These are phyloP conservation scores for Gymnothorax javanicus DNA, from an alignment of 2,797 vertebrate genomes.

Conservation along the genomic window DNA sequence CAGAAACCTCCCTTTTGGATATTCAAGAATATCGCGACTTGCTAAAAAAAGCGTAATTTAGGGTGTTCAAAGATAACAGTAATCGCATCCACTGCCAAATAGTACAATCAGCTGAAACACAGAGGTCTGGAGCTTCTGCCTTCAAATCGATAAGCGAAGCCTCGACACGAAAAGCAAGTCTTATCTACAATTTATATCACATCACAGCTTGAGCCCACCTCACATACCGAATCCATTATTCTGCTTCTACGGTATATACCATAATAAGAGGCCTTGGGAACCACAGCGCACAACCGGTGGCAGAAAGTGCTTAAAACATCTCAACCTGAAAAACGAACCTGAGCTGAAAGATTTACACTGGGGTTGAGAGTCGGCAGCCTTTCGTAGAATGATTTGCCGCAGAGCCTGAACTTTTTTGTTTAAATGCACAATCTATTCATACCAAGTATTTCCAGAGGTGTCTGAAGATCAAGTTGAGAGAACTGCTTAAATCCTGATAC, in stretches of 20 bases:
- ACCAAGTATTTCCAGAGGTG: background rate
- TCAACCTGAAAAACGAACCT: background rate
- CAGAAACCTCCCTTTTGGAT: too few relatives aligned
- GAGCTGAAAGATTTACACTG: background rate
- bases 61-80: too few relatives aligned
- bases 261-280: background rate
- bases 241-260: background rate
- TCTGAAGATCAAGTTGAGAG: background rate
- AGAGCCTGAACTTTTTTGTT: background rate
- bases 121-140: background rate
- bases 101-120: background rate
- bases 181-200: background rate
- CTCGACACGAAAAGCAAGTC: background rate
- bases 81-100: background rate
- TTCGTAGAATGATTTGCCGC: background rate
- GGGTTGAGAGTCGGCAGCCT: background rate
- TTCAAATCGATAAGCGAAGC: background rate
- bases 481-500: background rate
- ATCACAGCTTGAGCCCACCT: background rate
- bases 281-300: background rate
- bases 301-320: background rate
- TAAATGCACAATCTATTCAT: background rate
- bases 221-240: background rate
- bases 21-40: too few relatives aligned
- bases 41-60: too few relatives aligned